phyloP scores from a whole-genome alignment of 2,888 invertebrate genomes.

The Drosophila phalerata region DNA sequence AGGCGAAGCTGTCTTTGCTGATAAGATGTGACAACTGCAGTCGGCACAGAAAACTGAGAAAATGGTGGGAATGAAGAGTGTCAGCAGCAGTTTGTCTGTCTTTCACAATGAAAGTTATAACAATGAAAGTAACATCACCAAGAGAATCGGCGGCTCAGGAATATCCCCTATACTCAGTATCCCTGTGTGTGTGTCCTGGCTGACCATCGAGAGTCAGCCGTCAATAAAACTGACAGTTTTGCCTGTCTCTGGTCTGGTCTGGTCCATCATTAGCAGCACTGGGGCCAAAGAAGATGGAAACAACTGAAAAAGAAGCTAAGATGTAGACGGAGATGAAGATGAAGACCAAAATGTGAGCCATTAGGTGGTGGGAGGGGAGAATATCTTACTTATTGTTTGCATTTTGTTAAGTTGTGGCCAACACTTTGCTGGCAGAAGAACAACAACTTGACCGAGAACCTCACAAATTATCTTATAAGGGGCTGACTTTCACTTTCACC shows the following conservation, averaged over 20 bases:
- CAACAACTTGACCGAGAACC: constrained; percentile 19
- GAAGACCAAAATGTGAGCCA: constrained; percentile 7
- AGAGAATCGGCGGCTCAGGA: constrained; percentile 16
- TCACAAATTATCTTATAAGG: constrained; percentile 17
- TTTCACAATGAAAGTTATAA: constrained; percentile 60
- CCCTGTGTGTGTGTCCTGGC: neutral
- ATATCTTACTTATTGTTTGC: constrained; percentile 49
- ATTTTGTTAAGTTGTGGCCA: constrained; percentile 54
- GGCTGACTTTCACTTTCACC: constrained; percentile 1
- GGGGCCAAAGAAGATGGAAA: neutral
- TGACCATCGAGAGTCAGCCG: constrained; percentile 44
- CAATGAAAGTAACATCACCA: constrained; percentile 46
- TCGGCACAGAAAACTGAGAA: constrained; percentile 18
- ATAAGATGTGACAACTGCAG: constrained; percentile 66
- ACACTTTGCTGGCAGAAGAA: constrained; percentile 34
- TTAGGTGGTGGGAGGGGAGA: constrained; percentile 45
- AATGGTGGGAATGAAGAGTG: neutral
- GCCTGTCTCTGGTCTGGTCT: constrained; percentile 1
- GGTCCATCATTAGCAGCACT: constrained; percentile 43
- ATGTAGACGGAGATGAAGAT: neutral
- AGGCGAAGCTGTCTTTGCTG: constrained; percentile 28
- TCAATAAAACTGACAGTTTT: constrained; percentile 52
- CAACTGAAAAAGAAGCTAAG: constrained; percentile 10
- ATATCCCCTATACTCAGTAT: neutral
- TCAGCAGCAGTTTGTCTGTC: constrained; percentile 38